Evolutionary conservation across 2,888 invertebrate species (phyloP).

Genomic region (Ellobium chinense): DNA sequence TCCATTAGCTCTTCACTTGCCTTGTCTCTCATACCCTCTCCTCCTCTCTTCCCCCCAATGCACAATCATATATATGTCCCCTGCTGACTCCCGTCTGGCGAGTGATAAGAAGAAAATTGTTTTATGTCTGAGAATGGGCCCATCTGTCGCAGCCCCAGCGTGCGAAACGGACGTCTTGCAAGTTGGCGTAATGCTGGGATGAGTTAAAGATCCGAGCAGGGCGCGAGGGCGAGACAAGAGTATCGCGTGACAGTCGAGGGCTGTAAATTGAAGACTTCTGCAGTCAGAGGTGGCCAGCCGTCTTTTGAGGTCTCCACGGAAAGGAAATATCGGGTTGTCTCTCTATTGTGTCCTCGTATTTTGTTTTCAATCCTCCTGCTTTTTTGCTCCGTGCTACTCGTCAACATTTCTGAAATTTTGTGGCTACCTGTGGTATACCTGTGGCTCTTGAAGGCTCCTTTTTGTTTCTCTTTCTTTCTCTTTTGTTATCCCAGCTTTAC

Average conservation of each 20-base stretch:
- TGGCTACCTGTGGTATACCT: neutral
- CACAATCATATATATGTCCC: no score
- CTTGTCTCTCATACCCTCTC: no score
- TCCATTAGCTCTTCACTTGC: no score
- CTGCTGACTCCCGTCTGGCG: neutral
- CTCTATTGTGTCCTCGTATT: conserved; percentile 3
- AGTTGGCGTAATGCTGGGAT: conserved; percentile 13
- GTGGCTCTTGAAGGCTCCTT: neutral
- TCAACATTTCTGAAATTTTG: neutral
- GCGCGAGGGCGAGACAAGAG: neutral
- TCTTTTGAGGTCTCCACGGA: conserved; percentile 23
- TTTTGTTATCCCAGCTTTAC: neutral
- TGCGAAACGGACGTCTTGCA: conserved; percentile 24
- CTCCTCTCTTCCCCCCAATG: no score
- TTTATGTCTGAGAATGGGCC: conserved; percentile 4
- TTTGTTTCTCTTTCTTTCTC: neutral
- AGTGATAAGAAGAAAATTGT: conserved; percentile 9
- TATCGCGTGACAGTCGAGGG: conserved; percentile 21
- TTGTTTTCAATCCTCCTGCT: neutral
- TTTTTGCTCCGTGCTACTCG: conserved; percentile 11
- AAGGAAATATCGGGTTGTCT: conserved; percentile 15
- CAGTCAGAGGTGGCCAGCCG: conserved; percentile 16
- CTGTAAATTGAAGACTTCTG: conserved; percentile 6
- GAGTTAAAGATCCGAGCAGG: conserved; percentile 5
- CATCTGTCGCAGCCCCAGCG: conserved; percentile 8